These are phyloP conservation scores for Argyrosomus japonicus DNA, from an alignment of 2,113 vertebrate genomes.

Conservation along the genomic window DNA sequence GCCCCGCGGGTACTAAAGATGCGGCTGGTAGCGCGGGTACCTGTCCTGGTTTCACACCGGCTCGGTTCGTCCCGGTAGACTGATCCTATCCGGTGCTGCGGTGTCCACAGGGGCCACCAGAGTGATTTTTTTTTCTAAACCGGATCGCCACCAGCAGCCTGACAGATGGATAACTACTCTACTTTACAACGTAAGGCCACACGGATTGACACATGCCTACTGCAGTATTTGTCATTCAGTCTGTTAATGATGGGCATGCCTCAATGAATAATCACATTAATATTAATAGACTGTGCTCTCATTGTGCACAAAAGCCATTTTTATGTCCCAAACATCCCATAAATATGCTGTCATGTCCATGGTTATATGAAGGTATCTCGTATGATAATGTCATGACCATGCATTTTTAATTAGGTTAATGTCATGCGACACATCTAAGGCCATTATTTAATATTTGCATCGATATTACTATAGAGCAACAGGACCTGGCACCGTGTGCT, in stretches of 20 bases:
- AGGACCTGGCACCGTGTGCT: neutral
- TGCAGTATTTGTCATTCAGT: slow-evolving; percentile 53
- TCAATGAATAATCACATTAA: slow-evolving; percentile 12
- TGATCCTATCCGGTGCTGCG: slow-evolving; percentile 59
- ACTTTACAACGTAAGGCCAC: slow-evolving; percentile 79
- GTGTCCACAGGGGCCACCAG: slow-evolving; percentile 43
- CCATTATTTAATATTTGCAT: slow-evolving; percentile 6
- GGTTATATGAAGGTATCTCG: no score
- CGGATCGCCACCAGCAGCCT: slow-evolving; percentile 62
- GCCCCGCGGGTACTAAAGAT: slow-evolving; percentile 62
- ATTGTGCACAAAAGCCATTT: slow-evolving; percentile 8
- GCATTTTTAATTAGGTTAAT: neutral
- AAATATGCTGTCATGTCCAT: neutral
- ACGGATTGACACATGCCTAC: slow-evolving; percentile 52
- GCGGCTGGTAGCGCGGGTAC: slow-evolving; percentile 65
- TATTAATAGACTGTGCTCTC: neutral
- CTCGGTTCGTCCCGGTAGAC: slow-evolving; percentile 69
- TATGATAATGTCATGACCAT: slow-evolving; percentile 2
- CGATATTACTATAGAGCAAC: neutral
- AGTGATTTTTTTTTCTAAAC: slow-evolving; percentile 26
- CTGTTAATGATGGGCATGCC: slow-evolving; percentile 22
- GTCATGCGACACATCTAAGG: slow-evolving; percentile 18
- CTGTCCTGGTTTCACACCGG: slow-evolving; percentile 66
- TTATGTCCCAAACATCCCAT: neutral
- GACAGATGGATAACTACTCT: slow-evolving; percentile 82